Evolutionary conservation across 1,140 invertebrate genomes (phyloP).

Genomic region (Zophobas morio): DNA sequence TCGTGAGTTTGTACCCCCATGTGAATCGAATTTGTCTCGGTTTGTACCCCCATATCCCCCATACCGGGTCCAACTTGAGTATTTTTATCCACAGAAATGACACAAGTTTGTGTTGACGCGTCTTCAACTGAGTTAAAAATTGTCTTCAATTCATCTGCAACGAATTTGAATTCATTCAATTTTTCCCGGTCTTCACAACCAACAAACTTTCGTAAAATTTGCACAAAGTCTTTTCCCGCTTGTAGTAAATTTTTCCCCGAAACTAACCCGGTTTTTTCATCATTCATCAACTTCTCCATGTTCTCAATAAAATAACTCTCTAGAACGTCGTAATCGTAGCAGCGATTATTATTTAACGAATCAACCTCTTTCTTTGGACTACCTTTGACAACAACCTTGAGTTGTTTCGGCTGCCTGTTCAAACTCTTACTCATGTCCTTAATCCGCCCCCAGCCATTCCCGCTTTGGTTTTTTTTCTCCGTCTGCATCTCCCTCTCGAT

Average conservation of each 20-base stretch:
- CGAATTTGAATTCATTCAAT: neutral
- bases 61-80: neutral
- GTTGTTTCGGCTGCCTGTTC: constrained; percentile 18
- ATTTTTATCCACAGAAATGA: neutral
- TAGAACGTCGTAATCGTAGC: neutral
- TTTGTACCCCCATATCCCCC: neutral
- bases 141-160: neutral
- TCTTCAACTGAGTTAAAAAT: neutral
- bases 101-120: neutral
- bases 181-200: neutral
- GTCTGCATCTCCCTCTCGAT: constrained; percentile 50
- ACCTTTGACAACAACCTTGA: neutral
- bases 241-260: neutral
- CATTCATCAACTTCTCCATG: constrained; percentile 42
- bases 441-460: constrained; percentile 55
- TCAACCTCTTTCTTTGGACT: neutral
- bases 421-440: constrained; percentile 51
- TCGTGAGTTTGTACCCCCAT: neutral
- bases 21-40: neutral
- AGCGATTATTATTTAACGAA: neutral
- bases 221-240: neutral
- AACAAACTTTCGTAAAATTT: neutral
- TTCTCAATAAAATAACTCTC: constrained; percentile 28
- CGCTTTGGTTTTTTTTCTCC: constrained; percentile 18
- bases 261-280: constrained; percentile 17